Percentiles rank a stretch among this genome's conserved stretches.
Conservation (phyloP, 2,797 vertebrate species). For the Lemur catta region DNA sequence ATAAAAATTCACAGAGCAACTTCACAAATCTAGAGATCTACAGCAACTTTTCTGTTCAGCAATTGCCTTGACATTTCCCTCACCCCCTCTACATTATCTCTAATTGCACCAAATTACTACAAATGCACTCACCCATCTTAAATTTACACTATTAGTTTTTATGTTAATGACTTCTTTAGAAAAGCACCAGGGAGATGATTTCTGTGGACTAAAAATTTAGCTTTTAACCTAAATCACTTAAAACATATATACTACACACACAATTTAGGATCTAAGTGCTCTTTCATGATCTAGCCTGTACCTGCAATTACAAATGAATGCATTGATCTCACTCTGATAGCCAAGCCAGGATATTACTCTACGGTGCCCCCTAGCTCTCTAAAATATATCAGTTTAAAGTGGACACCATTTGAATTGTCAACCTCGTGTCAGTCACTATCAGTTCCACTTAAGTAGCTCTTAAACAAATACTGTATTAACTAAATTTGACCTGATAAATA, state of each 20-base stretch:
- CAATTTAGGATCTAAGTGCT: neutral
- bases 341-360: constrained; percentile 14
- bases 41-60: neutral
- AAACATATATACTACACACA: neutral
- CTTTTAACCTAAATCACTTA: neutral
- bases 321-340: constrained; percentile 11
- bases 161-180: constrained; percentile 26
- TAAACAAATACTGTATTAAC: neutral
- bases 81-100: neutral
- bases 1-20: constrained; percentile 35
- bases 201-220: neutral
- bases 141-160: constrained; percentile 29
- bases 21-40: neutral
- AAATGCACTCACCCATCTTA: neutral
- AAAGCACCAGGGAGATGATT: neutral
- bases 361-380: constrained; percentile 66
- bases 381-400: constrained; percentile 28
- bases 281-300: constrained; percentile 4
- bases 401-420: constrained; percentile 28
- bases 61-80: neutral
- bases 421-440: constrained; percentile 22
- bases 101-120: constrained; percentile 21
- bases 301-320: constrained; percentile 53
- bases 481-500: constrained; percentile 18
- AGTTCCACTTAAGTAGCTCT: neutral